A percentile compares a stretch with the other conserved stretches of the same genome.
These are phyloP conservation scores for Perognathus longimembris DNA, from an alignment of 2,113 vertebrate species.

Conservation along the genomic window DNA sequence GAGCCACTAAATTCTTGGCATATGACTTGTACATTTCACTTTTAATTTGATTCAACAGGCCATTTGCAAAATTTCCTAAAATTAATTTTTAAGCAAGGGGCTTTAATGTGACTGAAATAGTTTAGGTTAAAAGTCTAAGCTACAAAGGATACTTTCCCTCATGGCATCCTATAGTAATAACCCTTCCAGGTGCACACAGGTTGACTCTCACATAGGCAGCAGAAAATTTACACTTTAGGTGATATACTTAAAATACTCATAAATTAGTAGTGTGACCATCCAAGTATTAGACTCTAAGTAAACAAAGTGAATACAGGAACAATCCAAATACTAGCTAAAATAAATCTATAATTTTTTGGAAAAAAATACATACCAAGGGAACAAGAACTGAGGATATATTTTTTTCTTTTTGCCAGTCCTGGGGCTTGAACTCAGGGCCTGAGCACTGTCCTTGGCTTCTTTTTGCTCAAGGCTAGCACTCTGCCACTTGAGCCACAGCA, in stretches of 20 bases:
- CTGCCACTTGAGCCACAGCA: too few species aligned
- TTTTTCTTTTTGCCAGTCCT: too few species aligned
- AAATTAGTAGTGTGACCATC: not conserved
- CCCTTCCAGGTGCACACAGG: not conserved
- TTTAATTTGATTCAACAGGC: not conserved
- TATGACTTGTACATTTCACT: not conserved
- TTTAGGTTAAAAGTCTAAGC: slow-evolving; percentile 39
- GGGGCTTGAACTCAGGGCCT: too few species aligned
- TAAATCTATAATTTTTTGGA: not conserved
- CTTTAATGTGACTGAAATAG: slow-evolving; percentile 32
- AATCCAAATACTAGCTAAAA: slow-evolving; percentile 28
- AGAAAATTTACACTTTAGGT: slow-evolving; percentile 29
- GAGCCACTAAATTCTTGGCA: not conserved
- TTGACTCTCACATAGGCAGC: not conserved
- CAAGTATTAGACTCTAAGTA: not conserved
- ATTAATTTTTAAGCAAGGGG: not conserved
- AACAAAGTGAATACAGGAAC: not conserved
- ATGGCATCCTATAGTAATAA: not conserved
- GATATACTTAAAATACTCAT: not conserved
- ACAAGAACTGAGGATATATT: not conserved
- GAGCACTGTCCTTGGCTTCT: too few species aligned
- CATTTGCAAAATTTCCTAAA: slow-evolving; percentile 9
- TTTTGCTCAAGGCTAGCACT: too few species aligned
- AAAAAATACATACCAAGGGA: not conserved
- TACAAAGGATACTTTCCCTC: not conserved